Evolutionary conservation across 64 coral and sea anemone genomes (phyloP), one percentile per base, ranked within the genome.

Genomic region (Montipora sp.): DNA sequence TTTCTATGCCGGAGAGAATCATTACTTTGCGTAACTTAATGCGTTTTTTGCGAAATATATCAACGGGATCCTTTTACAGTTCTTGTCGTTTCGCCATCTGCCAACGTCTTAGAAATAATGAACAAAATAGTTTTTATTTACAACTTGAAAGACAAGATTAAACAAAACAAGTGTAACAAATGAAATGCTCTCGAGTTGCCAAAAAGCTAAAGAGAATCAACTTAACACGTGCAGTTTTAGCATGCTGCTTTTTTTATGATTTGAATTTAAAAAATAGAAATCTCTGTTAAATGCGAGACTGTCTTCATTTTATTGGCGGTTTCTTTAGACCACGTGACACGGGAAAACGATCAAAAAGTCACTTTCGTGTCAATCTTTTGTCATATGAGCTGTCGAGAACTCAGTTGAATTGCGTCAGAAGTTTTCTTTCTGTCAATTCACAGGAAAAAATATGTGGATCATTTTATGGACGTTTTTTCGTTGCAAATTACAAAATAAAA

Each of bases 71-170:
- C 63, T 47, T 70, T 85, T 85, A 85, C 82, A 50, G 36, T 46
- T 85, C 19, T 16, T 18, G 5, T 36, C 55, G 11, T 6, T 27
- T 19, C 20, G 23, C n/a, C 80, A 85, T 72, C 82, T 85, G 82
- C 65, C 47, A 21, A 45, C 8, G 46, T 73, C 46, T 85, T 85
- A 85, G 27, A 85, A 84, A 69, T 63, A 21, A 4, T n/a, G 65
- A 85, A 85, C 82, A 85, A 85, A 85, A 85, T 85, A 43, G 21
- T 43, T 46, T 7, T 85, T 50, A 49, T 85, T 85, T 85, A 50
- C 59, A 46, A 36, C 82, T 71, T 85, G 21, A 85, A 70, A 71
- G 46, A 85, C 82, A 72, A 85, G 82, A 50, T 7, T 8, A 5
- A 1, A 46, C 46, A 85, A 45, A 19, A 85, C 66, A 71, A 43